phyloP scores from a whole-genome alignment of 2,113 vertebrate genomes.

The Tetrax tetrax region DNA sequence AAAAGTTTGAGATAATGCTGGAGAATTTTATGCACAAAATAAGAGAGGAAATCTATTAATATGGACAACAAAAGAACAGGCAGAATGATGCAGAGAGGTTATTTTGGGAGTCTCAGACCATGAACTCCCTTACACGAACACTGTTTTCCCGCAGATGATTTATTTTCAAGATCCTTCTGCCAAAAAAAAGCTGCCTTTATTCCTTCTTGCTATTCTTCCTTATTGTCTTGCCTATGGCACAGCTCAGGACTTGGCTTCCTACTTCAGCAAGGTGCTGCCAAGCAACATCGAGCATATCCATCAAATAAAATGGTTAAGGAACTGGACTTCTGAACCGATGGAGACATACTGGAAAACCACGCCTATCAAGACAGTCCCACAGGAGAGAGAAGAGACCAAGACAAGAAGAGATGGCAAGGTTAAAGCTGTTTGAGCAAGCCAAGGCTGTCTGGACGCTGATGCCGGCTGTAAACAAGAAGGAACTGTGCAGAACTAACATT shows the following conservation, averaged over 20 bases:
- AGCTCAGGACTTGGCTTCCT: neutral
- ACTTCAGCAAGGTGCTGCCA: neutral
- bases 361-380: neutral
- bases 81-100: neutral
- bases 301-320: neutral
- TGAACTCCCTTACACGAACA: neutral
- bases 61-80: neutral
- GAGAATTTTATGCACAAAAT: neutral
- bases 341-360: neutral
- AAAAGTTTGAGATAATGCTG: neutral
- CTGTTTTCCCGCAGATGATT: neutral
- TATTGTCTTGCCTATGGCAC: neutral
- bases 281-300: neutral
- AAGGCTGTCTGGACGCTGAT: neutral
- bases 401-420: neutral
- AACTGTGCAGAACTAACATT: conserved; percentile 2
- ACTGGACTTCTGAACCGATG: neutral
- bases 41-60: neutral
- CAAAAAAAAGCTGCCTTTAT: neutral
- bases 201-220: neutral
- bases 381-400: neutral
- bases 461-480: conserved; percentile 14
- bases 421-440: neutral
- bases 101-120: neutral
- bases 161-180: conserved; percentile 4